Evolutionary conservation across 2,888 invertebrate genomes (phyloP).

Genomic region (Archaeoteleia sp.): DNA sequence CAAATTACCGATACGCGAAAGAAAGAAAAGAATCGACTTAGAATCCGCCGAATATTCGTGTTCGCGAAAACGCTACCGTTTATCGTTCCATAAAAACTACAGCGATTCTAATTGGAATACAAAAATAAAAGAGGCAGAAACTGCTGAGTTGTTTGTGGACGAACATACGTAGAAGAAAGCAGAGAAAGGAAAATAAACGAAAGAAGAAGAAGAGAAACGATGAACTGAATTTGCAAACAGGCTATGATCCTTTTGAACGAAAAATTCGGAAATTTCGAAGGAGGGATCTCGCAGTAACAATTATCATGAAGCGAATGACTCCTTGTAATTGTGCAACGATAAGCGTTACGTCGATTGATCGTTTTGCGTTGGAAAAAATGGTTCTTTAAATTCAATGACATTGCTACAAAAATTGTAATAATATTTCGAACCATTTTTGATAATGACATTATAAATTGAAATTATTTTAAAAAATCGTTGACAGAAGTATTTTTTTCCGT

Average conservation of each 20-base stretch:
- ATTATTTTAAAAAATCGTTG: too few relatives aligned
- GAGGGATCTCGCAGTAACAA: constrained; percentile 50
- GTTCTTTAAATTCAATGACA: neutral
- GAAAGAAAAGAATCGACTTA: constrained; percentile 14
- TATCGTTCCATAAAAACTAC: constrained; percentile 41
- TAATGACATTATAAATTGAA: too few relatives aligned
- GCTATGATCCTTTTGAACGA: constrained; percentile 36
- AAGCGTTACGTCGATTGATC: constrained; percentile 5
- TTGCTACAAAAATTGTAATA: too few relatives aligned
- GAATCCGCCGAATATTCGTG: constrained; percentile 34
- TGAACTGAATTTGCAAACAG: constrained; percentile 32
- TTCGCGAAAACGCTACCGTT: constrained; percentile 51
- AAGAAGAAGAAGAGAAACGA: too few relatives aligned
- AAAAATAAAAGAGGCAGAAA: constrained; percentile 38
- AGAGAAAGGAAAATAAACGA: constrained; percentile 33
- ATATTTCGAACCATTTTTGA: too few relatives aligned
- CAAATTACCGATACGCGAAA: constrained; percentile 60
- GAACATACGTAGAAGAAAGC: constrained; percentile 32
- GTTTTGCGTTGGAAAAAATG: neutral
- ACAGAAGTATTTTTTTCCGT: too few relatives aligned
- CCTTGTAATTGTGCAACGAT: constrained; percentile 54
- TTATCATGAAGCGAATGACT: constrained; percentile 58
- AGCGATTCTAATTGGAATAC: constrained; percentile 41
- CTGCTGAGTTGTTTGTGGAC: constrained; percentile 13
- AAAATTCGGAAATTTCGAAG: constrained; percentile 66